A percentile compares a stretch with the other conserved stretches of the same genome.
These are phyloP conservation scores for Adelosebastes latens DNA, from an alignment of 2,797 vertebrate genomes.

Conservation along the genomic window DNA sequence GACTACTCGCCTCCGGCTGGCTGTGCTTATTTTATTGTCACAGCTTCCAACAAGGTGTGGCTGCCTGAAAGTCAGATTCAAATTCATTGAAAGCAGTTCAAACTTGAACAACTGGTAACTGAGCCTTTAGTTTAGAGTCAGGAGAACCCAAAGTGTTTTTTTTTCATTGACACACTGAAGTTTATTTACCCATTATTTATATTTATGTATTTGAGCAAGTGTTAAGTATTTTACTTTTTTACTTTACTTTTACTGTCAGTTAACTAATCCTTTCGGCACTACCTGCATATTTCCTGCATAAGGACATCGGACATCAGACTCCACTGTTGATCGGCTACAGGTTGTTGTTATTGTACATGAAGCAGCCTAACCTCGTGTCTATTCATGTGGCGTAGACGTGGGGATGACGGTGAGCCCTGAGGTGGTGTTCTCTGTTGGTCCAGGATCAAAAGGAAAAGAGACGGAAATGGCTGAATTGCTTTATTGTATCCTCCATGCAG, in stretches of 20 bases:
- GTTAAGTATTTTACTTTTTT: too few species aligned
- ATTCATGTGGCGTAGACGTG: background rate
- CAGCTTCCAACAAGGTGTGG: background rate
- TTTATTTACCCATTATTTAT: background rate
- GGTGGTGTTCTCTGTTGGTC: constrained; percentile 10
- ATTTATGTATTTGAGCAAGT: background rate
- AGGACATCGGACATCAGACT: background rate
- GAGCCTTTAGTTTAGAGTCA: background rate
- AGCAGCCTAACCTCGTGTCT: background rate
- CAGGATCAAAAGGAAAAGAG: constrained; percentile 26
- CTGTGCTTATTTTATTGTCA: background rate
- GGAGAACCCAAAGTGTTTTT: background rate
- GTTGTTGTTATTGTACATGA: constrained; percentile 5
- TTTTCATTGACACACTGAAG: background rate
- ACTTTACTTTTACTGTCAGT: background rate
- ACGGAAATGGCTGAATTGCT: constrained; percentile 33
- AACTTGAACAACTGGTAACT: background rate
- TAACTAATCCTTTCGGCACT: background rate
- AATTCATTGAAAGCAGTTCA: constrained; percentile 7
- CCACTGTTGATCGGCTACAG: background rate
- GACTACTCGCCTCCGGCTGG: background rate
- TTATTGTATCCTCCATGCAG: constrained; percentile 71
- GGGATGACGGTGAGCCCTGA: background rate
- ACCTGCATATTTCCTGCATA: background rate
- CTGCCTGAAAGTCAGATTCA: background rate